Percentiles rank a stretch among this genome's conserved stretches.
Conservation (phyloP, 2,113 vertebrate species). For the Malurus alboscapulatus region DNA sequence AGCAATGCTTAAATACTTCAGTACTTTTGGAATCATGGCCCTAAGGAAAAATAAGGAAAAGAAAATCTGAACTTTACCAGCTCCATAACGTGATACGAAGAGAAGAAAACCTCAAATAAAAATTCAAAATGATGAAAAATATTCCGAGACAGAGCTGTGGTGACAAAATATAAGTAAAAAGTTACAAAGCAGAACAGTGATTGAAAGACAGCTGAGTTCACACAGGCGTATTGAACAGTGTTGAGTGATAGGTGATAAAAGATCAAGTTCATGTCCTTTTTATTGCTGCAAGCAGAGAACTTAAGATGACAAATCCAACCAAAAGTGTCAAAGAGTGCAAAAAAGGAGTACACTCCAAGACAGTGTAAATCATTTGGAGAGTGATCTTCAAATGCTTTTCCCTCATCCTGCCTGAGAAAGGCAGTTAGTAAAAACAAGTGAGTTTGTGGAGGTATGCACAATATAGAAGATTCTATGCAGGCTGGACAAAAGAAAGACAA, state of each 20-base stretch:
- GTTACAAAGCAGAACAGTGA: not conserved
- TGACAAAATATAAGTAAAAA: not conserved
- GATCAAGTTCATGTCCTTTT: slow-evolving; percentile 2
- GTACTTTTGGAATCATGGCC: not conserved
- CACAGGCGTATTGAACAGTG: not conserved
- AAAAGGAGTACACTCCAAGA: not conserved
- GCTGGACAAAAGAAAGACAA: not conserved
- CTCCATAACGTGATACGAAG: not conserved
- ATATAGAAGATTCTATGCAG: not conserved
- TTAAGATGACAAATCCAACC: not conserved
- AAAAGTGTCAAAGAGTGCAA: not conserved
- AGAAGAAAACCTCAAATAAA: not conserved
- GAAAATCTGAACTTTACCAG: not conserved
- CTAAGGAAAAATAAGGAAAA: not conserved
- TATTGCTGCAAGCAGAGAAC: not conserved
- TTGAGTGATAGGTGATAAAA: slow-evolving; percentile 38
- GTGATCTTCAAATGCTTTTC: not conserved
- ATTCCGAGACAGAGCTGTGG: not conserved
- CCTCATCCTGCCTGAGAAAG: not conserved
- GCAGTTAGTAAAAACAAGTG: not conserved
- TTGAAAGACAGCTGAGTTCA: slow-evolving; percentile 17
- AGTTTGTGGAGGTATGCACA: not conserved
- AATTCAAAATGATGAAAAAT: not conserved
- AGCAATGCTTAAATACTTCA: not conserved
- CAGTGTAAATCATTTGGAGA: not conserved